phyloP scores from a whole-genome alignment of 2,888 invertebrate species.

The Limenitis camilla region DNA sequence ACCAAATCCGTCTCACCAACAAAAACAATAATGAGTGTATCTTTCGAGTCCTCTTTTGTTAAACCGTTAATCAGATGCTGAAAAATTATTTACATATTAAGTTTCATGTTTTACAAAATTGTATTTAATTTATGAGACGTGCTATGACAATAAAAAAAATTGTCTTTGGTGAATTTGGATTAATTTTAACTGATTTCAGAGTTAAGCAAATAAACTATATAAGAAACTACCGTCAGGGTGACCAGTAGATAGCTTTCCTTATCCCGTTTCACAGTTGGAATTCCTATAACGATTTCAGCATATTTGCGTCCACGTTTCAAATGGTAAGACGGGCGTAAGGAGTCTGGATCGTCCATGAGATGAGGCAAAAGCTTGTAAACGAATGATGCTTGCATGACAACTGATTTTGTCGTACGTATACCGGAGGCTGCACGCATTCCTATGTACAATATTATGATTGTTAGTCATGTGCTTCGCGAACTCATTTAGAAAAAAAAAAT shows the following conservation, averaged over 20 bases:
- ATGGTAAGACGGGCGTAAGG: constrained; percentile 85
- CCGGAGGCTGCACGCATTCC: no score
- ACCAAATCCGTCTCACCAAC: constrained; percentile 90
- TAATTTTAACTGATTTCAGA: no score
- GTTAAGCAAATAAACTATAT: not conserved
- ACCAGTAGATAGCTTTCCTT: constrained; percentile 90
- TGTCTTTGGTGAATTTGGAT: not conserved
- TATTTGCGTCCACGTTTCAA: constrained; percentile 83
- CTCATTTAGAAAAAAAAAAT: no score
- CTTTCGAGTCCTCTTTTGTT: constrained; percentile 82
- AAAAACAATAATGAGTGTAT: constrained; percentile 88
- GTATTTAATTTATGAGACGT: no score
- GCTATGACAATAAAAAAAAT: not conserved
- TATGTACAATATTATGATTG: no score
- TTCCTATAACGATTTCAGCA: constrained; percentile 88
- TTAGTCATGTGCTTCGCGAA: no score
- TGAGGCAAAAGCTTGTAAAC: no score
- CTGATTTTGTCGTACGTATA: no score
- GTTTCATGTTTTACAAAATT: not conserved
- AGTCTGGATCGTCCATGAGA: constrained; percentile 48
- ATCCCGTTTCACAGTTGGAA: constrained; percentile 92
- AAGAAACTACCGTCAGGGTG: constrained; percentile 74
- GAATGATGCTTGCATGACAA: no score
- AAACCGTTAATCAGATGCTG: constrained; percentile 88
- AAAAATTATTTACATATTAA: constrained; percentile 12